phyloP scores from a whole-genome alignment of 2,888 invertebrate species.

The Chloroclystis v-ata region DNA sequence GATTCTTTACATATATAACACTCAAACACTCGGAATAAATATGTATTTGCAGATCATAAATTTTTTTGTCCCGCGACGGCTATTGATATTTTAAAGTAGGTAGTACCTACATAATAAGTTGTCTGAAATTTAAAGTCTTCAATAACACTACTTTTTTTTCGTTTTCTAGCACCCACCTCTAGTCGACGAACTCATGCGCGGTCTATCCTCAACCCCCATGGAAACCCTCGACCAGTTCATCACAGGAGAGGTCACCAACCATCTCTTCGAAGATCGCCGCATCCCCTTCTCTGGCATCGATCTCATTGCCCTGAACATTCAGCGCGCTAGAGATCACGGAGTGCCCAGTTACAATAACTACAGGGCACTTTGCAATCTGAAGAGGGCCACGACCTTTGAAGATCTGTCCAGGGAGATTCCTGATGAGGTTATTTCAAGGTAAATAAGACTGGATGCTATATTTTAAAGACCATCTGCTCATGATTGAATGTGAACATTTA shows the following conservation, averaged over 20 bases:
- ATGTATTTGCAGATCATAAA: too few species aligned
- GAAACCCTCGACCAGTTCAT: conserved; percentile 95
- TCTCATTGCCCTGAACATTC: conserved; percentile 93
- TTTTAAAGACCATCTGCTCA: not conserved
- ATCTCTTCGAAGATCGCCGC: conserved; percentile 92
- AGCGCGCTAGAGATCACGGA: conserved; percentile 92
- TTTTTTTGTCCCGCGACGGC: too few species aligned
- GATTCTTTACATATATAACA: too few species aligned
- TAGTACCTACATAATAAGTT: too few species aligned
- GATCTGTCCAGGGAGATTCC: conserved; percentile 93
- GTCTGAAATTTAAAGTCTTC: too few species aligned
- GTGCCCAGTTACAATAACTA: conserved; percentile 93
- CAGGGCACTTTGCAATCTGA: conserved; percentile 92
- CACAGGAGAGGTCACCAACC: conserved; percentile 96
- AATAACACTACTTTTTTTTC: too few species aligned
- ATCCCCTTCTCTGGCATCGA: conserved; percentile 96
- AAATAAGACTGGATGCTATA: conserved; percentile 3
- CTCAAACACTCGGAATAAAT: too few species aligned
- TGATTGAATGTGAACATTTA: conserved; percentile 92
- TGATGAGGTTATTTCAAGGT: conserved; percentile 85
- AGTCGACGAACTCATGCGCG: conserved; percentile 91
- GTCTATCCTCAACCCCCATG: conserved; percentile 92
- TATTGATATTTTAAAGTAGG: too few species aligned
- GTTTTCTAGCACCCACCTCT: conserved; percentile 81
- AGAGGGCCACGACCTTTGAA: conserved; percentile 89